Base-by-base conservation (phyloP, 2,797 vertebrate species). In the Micrastur ruficollis region DNA sequence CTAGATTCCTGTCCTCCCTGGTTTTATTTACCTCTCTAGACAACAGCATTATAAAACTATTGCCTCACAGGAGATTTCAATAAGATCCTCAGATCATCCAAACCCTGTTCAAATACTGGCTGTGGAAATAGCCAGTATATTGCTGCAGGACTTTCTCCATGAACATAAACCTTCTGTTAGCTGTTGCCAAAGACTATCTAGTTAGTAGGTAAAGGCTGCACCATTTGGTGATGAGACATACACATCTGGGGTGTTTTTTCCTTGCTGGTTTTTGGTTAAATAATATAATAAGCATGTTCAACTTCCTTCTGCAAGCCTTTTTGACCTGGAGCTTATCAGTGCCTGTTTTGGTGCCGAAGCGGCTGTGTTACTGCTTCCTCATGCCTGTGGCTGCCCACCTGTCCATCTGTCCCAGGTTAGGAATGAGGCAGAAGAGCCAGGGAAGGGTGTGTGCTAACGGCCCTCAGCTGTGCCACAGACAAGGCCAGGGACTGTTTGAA, bases 271-370 rank as follows among this genome's bases (percentile, higher is more conserved):
- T 78, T 59, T 32, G 10, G 47, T 67, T 56, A 65, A 74, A 50
- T 73, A 59, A 53, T 29, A 32, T 19, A 42, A n/a, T 13, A 61
- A 75, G 6, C 12, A 27, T 6, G 13, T 40, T 66, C 34, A 50
- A 12, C n/a, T 81, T 46, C 31, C 56, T 82, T 25, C 47, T 66
- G 67, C 20, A 71, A 46, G 56, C 10, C 31, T 72, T 68, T 75
- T 42, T 58, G 80, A 84, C 52, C 29, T 55, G 2, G 11, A 73
- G 22, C 20, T 42, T 73, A 40, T 25, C 1, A 2, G 11, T 0
- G 1, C 42, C 36, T 27, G 14, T n/a, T 62, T 73, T 0, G 1
- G 44, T 46, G 70, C 26, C 1, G 0, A 32, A 65, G 31, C 3
- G 2, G 65, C n/a, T 32, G 38, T 20, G 18, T 52, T 68, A 32